Base-by-base conservation (phyloP, 2,888 invertebrate genomes). In the Ormia ochracea region DNA sequence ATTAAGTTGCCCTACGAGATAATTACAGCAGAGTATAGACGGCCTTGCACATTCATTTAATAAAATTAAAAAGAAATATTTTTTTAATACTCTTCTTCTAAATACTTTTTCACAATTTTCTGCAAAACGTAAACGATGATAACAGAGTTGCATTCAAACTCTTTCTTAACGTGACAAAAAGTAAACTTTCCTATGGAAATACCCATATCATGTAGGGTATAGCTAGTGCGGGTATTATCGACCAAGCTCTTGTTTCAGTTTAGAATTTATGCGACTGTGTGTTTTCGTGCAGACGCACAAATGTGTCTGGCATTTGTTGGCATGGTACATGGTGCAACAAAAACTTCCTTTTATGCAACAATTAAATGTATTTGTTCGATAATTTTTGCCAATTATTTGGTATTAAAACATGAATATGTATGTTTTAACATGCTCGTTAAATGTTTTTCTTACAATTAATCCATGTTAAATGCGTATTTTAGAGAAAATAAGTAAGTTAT, bases 331-430 rank as follows among this genome's bases (percentile, higher is more conserved):
- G 61, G 36, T 63, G 69, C 63, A 41, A 69, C 65, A 50, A 74
- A 66, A 63, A 76, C 68, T 72, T 80, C 80, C 80, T 80, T 80
- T 80, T 80, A 80, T 73, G 80, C 76, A 76, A 73, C 74, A 80
- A 80, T 80, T 80, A 80, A 80, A 76, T 76, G 80, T 80, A 68
- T 80, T 80, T 76, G 80, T 80, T 68, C 80, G 80, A 80, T 80
- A 76, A 80, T 76, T 80, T 80, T 80, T 80, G 80, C 80, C 80
- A 80, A 80, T 80, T 80, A 80, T 80, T 80, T 80, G 80, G 80
- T 80, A 80, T 80, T 68, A 80, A 76, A 72, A 59, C 80, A 80
- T 80, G 72, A 76, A 80, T 80, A 80, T 80, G 76, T 72, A 80
- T 80, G 80, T 72, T 50, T 68, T 43, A 72, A 80, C 80, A 80